Evolutionary conservation across 2,888 invertebrate genomes (phyloP).

Genomic region (Anagyrus pseudococci): DNA sequence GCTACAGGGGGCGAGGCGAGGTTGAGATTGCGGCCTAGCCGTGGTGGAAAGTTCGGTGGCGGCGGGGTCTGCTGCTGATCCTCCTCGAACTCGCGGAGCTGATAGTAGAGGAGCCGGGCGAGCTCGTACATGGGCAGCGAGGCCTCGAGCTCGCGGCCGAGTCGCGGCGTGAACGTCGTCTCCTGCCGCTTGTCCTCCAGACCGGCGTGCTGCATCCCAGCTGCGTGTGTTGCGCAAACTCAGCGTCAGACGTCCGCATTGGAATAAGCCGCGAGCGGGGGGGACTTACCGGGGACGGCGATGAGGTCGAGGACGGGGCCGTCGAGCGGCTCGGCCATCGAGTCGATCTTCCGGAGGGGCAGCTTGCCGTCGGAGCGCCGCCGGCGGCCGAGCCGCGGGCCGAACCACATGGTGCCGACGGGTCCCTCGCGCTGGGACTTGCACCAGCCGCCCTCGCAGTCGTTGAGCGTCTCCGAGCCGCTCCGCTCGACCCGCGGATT

Average conservation of each 20-base stretch:
- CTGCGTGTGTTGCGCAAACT: not conserved
- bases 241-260: no score
- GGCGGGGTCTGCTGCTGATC: constrained; percentile 46
- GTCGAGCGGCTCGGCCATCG: constrained; percentile 58
- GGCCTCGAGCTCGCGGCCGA: constrained; percentile 55
- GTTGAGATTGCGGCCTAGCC: constrained; percentile 51
- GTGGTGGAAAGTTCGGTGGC: constrained; percentile 53
- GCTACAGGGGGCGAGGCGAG: not conserved
- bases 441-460: constrained; percentile 50
- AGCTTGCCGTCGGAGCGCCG: constrained; percentile 59
- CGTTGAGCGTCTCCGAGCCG: constrained; percentile 37
- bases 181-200: constrained; percentile 52
- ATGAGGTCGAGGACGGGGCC: constrained; percentile 60
- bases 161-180: constrained; percentile 59
- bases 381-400: constrained; percentile 65
- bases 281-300: constrained; percentile 55
- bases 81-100: constrained; percentile 47
- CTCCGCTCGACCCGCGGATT: constrained; percentile 39
- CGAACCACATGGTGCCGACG: constrained; percentile 64
- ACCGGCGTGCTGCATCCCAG: not conserved
- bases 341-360: constrained; percentile 51
- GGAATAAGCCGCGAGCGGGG: no score
- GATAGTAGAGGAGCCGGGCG: constrained; percentile 43
- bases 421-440: constrained; percentile 47
- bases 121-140: constrained; percentile 44